Conservation (phyloP, 2,888 invertebrate species). For the Prosopocoilus inquinatus region DNA sequence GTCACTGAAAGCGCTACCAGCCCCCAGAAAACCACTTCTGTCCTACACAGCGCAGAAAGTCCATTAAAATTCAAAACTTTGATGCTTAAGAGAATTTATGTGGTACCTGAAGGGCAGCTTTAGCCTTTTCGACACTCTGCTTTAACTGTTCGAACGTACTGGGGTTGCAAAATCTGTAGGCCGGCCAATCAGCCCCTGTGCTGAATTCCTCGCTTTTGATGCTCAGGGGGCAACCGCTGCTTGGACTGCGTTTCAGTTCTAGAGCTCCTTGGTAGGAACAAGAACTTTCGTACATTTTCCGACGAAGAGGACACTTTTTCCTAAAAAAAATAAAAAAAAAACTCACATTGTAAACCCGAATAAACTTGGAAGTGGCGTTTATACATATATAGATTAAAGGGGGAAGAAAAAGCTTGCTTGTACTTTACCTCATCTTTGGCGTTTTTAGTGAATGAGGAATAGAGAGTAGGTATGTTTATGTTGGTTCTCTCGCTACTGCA, state of each 20-base stretch:
- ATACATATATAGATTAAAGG: no score
- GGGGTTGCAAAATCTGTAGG: slow-evolving; percentile 76
- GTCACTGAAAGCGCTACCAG: slow-evolving; percentile 71
- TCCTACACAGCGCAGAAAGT: slow-evolving; percentile 55
- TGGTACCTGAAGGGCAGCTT: slow-evolving; percentile 72
- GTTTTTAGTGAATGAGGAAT: no score
- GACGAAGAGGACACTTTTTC: slow-evolving; percentile 46
- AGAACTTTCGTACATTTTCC: slow-evolving; percentile 87
- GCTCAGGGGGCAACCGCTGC: slow-evolving; percentile 40
- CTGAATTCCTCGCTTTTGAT: slow-evolving; percentile 51
- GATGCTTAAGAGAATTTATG: no score
- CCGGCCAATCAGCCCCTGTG: slow-evolving; percentile 67
- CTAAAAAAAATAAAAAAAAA: slow-evolving; percentile 35
- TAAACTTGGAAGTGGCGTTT: no score
- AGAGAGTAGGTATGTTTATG: no score
- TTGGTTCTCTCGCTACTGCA: no score
- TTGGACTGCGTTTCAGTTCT: slow-evolving; percentile 47
- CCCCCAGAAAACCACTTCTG: slow-evolving; percentile 66
- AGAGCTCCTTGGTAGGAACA: slow-evolving; percentile 76
- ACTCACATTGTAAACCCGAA: background rate
- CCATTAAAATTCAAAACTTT: background rate
- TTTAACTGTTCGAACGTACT: slow-evolving; percentile 88
- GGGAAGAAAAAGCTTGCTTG: no score
- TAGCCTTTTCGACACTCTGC: slow-evolving; percentile 88
- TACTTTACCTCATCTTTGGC: no score